Base-by-base conservation (phyloP, 2,888 invertebrate genomes). In the Acronicta psi region DNA sequence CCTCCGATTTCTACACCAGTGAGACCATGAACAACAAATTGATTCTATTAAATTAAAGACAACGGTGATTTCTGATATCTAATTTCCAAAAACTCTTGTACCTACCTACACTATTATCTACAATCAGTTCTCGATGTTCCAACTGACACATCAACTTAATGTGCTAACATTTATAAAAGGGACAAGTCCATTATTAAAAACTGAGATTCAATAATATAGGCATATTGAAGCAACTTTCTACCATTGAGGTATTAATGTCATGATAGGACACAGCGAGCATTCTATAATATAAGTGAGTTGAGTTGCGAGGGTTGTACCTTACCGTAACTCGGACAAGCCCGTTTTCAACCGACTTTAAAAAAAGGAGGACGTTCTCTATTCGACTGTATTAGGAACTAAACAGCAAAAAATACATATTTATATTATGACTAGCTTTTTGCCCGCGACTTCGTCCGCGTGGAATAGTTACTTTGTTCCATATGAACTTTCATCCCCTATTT, bases 211-310 rank as follows among this genome's bases (percentile, higher is more conserved):
- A 41, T 53, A 46, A 23, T 34, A 43, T 18, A 60, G 11, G 18
- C 59, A 36, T 16, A 47, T 40, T 59, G 16, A 37, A 47, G 51
- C 62, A 64, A 75, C 82, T 83, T 83, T 82, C 82, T 73, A 75
- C 60, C 29, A 29, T 29, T 29, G 34, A 34, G 34, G 5, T 34
- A n/a, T n/a, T 34, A 34, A n/a, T 34, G 34, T 29, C 29, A 29
- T n/a, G 13, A n/a, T n/a, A 7, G 34, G 34, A n/a, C 7, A 34
- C 7, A 34, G 5, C n/a, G n/a, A 34, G 6, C 7, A n/a, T n/a
- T 34, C 2, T 11, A n/a, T 5, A n/a, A n/a, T n/a, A n/a, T n/a
- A n/a, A n/a, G n/a, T n/a, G n/a, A n/a, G n/a, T n/a, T n/a, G n/a
- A 34, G 34, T 3, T n/a, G 8, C n/a, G 6, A 34, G 7, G 7